Evolutionary conservation across 2,797 vertebrate genomes (phyloP).

Genomic region (Catostomus latipinnis): DNA sequence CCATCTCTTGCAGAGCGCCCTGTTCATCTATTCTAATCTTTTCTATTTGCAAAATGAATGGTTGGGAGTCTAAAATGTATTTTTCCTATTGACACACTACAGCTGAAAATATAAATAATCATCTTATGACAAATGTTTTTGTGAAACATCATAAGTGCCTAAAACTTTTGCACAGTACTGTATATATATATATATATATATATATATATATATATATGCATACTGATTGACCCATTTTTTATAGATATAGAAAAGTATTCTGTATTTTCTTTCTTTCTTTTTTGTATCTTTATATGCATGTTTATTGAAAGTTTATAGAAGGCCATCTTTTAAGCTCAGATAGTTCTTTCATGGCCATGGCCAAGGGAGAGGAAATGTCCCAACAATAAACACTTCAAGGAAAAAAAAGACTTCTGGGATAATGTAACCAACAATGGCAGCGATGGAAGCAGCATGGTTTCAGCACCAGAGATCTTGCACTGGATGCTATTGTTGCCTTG

Average conservation of each 20-base stretch:
- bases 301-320: not conserved
- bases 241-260: not conserved
- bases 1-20: too few species aligned
- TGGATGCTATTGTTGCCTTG: constrained; percentile 64
- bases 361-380: constrained; percentile 16
- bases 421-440: constrained; percentile 65
- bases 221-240: not conserved
- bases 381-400: not conserved
- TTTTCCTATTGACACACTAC: too few species aligned
- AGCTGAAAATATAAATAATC: too few species aligned
- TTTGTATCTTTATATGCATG: not conserved
- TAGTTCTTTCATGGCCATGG: constrained; percentile 12
- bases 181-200: not conserved
- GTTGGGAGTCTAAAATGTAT: too few species aligned
- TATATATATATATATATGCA: not conserved
- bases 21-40: too few species aligned
- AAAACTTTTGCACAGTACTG: too few species aligned
- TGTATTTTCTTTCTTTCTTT: not conserved
- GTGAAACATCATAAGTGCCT: too few species aligned
- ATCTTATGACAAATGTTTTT: too few species aligned
- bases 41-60: too few species aligned
- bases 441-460: constrained; percentile 57
- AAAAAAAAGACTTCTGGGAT: constrained; percentile 37
- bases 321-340: not conserved
- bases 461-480: constrained; percentile 24